These are phyloP conservation scores for Natrix natrix DNA, from an alignment of 2,797 vertebrate genomes.

Conservation along the genomic window DNA sequence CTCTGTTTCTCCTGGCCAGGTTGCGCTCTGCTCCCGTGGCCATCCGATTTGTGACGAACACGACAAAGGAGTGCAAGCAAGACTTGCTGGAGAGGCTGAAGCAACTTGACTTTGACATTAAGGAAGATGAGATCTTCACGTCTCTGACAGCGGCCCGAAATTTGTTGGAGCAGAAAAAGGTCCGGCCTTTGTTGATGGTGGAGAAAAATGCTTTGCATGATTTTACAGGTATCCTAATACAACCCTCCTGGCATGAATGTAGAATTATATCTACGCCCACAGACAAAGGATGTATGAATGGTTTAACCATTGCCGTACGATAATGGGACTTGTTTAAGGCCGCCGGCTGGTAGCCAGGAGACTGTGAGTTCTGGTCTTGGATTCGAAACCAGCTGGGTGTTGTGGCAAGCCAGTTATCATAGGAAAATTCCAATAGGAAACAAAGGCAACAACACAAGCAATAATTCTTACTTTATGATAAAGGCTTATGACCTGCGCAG, in stretches of 20 bases:
- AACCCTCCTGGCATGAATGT: background rate
- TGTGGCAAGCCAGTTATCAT: no score
- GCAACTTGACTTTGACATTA: conserved; percentile 83
- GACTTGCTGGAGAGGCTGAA: conserved; percentile 81
- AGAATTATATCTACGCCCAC: background rate
- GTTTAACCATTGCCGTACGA: background rate
- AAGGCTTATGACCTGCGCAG: no score
- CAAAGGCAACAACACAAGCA: no score
- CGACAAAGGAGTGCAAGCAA: conserved; percentile 91
- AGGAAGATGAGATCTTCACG: conserved; percentile 91
- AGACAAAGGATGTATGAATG: background rate
- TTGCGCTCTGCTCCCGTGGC: conserved; percentile 77
- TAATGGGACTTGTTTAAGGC: background rate
- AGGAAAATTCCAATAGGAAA: no score
- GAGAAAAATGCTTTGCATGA: conserved; percentile 88
- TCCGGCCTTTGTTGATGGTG: conserved; percentile 87
- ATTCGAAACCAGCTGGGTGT: background rate
- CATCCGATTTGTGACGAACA: conserved; percentile 94
- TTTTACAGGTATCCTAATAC: conserved; percentile 74
- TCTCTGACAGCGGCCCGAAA: conserved; percentile 91
- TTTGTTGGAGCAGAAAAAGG: conserved; percentile 81
- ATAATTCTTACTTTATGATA: no score
- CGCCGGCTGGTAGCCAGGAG: background rate
- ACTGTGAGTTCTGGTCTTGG: background rate
- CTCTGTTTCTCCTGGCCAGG: conserved; percentile 63